Base-by-base conservation (phyloP, 2,888 invertebrate species). In the Rotaria socialis region DNA sequence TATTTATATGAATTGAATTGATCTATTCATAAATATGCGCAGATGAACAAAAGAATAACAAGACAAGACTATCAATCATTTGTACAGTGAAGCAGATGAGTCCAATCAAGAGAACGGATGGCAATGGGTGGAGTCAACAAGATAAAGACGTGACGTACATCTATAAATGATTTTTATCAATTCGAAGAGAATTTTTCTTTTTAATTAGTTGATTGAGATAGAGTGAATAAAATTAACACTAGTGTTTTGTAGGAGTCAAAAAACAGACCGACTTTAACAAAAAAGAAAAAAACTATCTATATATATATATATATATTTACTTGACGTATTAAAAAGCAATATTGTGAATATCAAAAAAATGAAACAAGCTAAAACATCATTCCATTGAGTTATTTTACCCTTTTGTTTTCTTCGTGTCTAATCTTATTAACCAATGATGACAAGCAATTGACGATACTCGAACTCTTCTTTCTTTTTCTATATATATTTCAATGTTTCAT, bases 51-150 rank as follows among this genome's bases (percentile, higher is more conserved):
- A 67, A 27, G 35, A 67, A 67, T 67, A 67, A 35, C 67, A 67
- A 67, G 67, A 67, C 67, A 67, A 67, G 67, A 67, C 67, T 67
- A 67, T 67, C 35, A 67, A 67, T 67, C 67, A 67, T 67, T 67
- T 35, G 35, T 10, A 27, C 16, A 27, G 16, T 67, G 16, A 8
- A 67, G 19, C 67, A 67, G 67, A 67, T 67, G 67, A 67, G 35
- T 19, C 67, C 67, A 67, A 67, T 67, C 67, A 35, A 41, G 35
- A 67, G 67, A 67, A 35, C 67, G 67, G 67, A 67, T 67, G 67
- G 19, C 19, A 67, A 67, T 19, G 67, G 67, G 67, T 67, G 67
- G 67, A 67, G 67, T 67, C 35, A 67, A 35, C 35, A 67, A 35
- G 67, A 67, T 67, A 67, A 67, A 67, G 67, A 67, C 67, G 67